These are phyloP conservation scores for Synanthedon andrenaeformis DNA, from an alignment of 2,888 invertebrate genomes.

Conservation along the genomic window DNA sequence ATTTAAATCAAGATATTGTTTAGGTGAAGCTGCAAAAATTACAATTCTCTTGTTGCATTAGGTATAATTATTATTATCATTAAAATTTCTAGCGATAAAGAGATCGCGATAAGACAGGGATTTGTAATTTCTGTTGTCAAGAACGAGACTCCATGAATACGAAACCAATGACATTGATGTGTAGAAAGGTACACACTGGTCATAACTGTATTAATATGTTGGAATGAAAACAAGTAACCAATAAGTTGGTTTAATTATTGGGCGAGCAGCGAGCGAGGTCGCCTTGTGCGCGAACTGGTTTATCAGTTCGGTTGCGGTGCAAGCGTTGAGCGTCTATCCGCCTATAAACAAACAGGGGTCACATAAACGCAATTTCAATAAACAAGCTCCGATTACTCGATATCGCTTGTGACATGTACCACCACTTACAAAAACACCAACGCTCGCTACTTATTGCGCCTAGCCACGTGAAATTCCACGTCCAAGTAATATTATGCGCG, in stretches of 20 bases:
- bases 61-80: no score
- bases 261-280: conserved; percentile 54
- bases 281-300: conserved; percentile 61
- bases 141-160: no score
- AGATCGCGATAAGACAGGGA: no score
- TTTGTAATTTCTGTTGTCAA: no score
- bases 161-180: no score
- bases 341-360: conserved; percentile 2
- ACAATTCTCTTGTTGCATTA: no score
- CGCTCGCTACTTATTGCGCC: conserved; percentile 16
- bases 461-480: conserved; percentile 12
- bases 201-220: conserved; percentile 44
- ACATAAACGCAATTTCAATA: not conserved
- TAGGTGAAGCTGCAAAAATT: no score
- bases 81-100: no score
- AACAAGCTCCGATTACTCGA: conserved; percentile 7
- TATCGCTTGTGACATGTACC: conserved; percentile 19
- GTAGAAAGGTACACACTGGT: conserved; percentile 33
- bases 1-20: no score
- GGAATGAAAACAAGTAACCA: conserved; percentile 58
- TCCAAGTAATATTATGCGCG: conserved; percentile 6
- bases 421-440: conserved; percentile 13
- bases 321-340: conserved; percentile 29
- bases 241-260: conserved; percentile 61
- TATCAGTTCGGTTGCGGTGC: conserved; percentile 35